Evolutionary conservation across 2,797 vertebrate species (phyloP), one percentile per base, ranked within the genome.

Genomic region (Galagoides demidoff): DNA sequence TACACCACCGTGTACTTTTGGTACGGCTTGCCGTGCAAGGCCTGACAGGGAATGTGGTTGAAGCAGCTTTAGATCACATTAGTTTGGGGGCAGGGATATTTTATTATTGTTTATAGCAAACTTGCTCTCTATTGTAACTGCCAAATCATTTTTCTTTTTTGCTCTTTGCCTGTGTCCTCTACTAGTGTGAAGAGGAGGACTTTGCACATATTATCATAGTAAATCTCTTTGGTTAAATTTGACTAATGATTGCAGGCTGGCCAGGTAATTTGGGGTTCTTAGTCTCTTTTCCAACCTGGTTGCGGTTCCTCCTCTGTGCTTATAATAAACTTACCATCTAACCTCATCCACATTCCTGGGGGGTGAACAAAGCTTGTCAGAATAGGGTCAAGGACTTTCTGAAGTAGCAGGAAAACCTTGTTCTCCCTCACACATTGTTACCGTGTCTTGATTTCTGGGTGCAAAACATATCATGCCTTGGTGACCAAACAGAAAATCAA

Each of bases 401-500:
- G 17, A 25, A 71, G 29, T 20, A 89, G 22, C 22, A 74, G 76
- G 49, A 79, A 13, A 45, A n/a, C 19, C 19, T 78, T 66, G 2
- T 85, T 49, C 29, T 4, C 22, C 16, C 59, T 92, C 49, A 77
- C 34, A 7, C 39, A 34, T 83, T 77, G 45, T 85, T 64, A n/a
- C 6, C 49, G 9, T 43, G 55, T 37, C 86, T 89, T 95, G 71
- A 64, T 81, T 96, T 85, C 61, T 92, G 63, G 37, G 52, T 71
- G 31, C 25, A 34, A 59, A 14, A 17, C 43, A 10, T 66, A 23
- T 77, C 55, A 82, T 23, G 49, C 17, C 52, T 73, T 70, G 39
- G 29, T 86, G 79, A 78, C 78, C 64, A 92, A 81, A 85, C 57
- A 16, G 73, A 94, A 86, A 95, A 73, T 57, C 45, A 89, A 93